A percentile compares a stretch with the other conserved stretches of the same genome.
These are phyloP conservation scores for Rhyacophila evoluta DNA, from an alignment of 2,888 invertebrate genomes.

Conservation along the genomic window DNA sequence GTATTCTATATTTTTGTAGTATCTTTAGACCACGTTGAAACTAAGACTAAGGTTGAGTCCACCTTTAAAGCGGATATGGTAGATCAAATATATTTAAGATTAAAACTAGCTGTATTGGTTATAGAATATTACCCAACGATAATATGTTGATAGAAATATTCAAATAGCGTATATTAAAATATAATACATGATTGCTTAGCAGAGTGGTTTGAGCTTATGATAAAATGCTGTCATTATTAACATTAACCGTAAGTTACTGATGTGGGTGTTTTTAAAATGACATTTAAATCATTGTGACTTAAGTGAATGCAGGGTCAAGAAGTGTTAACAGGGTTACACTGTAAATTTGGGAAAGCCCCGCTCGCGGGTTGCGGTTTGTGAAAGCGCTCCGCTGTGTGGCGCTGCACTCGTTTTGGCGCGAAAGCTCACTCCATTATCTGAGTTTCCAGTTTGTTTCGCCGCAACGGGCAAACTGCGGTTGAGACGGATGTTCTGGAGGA, in stretches of 20 bases:
- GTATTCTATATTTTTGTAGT: too few species aligned
- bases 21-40: too few species aligned
- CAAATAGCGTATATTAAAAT: too few species aligned
- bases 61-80: too few species aligned
- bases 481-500: slow-evolving; percentile 32
- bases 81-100: too few species aligned
- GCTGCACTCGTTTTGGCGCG: slow-evolving; percentile 26
- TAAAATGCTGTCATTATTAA: too few species aligned
- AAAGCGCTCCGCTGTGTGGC: neutral
- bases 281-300: neutral
- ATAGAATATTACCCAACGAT: too few species aligned
- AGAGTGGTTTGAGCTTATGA: too few species aligned
- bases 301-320: neutral
- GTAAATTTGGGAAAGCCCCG: neutral
- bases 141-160: too few species aligned
- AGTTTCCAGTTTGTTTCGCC: slow-evolving; percentile 39
- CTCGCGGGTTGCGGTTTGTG: neutral
- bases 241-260: neutral
- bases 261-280: neutral
- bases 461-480: slow-evolving; percentile 44
- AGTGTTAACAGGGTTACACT: neutral
- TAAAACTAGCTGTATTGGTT: too few species aligned
- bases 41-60: too few species aligned
- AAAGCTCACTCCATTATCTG: slow-evolving; percentile 44
- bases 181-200: too few species aligned